Base-by-base conservation (phyloP, 2,113 vertebrate genomes). In the Ctenomys sociabilis region DNA sequence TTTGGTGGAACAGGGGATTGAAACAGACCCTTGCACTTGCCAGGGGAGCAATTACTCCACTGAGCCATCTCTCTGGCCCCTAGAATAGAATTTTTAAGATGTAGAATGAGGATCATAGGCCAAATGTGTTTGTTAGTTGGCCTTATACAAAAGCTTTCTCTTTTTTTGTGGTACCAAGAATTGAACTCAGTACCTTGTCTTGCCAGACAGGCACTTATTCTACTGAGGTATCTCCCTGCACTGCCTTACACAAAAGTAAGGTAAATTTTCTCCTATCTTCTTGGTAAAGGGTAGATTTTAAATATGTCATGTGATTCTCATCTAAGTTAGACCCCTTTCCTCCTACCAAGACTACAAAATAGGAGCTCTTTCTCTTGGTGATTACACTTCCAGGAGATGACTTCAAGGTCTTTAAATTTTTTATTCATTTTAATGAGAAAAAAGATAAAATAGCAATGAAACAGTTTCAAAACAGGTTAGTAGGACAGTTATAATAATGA, bases 221-320 rank as follows among this genome's bases (percentile, higher is more conserved):
- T 49, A 49, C 49, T 49, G 49, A 49, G 49, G 1, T 49, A 49
- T 49, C 7, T 49, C 49, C 49, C 49, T 8, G 49, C 49, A 7
- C 3, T 8, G 30, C 17, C 6, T 75, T 80, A 61, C 72, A 35
- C 35, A 66, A 37, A 81, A 43, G 52, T 70, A 88, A 75, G 45
- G 37, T 93, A 49, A 88, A 30, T 26, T 90, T 95, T 94, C 64
- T 91, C 22, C 35, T 86, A 16, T 85, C 40, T 85, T 88, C 35
- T 54, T 64, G 43, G 72, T 28, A 80, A 73, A 17, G 32, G 17
- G 8, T 77, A 68, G 7, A 86, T 89, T 94, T 57, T 35, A 40
- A 73, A 32, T 8, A 40, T 89, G 35, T 40, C 83, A 4, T 21
- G 35, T 32, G 73, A 2, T 1, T 45, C 26, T 35, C 10, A 70